phyloP scores from a whole-genome alignment of 2,113 vertebrate species.

The Enhydra lutris region DNA sequence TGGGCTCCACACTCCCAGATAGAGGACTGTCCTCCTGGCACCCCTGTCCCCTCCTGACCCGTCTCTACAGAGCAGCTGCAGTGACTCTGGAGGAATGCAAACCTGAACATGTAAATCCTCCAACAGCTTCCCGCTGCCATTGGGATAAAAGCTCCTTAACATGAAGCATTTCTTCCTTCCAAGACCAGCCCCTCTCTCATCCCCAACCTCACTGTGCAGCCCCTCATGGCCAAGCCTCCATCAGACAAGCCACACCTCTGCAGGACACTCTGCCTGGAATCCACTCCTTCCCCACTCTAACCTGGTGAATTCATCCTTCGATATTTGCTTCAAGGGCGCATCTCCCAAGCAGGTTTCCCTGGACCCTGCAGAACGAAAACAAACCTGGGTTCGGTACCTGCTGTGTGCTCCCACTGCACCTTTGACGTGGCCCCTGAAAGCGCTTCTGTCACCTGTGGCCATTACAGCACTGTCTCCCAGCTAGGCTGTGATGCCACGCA shows the following conservation, averaged over 20 bases:
- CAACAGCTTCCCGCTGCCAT: not conserved
- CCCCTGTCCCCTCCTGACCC: not conserved
- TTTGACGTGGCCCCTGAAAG: not conserved
- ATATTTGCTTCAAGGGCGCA: not conserved
- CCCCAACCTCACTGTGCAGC: not conserved
- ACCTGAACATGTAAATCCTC: not conserved
- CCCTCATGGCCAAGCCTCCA: not conserved
- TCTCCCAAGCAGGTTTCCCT: not conserved
- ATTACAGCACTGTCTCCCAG: not conserved
- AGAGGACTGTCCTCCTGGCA: not conserved
- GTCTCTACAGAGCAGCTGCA: not conserved
- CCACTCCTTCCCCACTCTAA: not conserved
- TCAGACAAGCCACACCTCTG: not conserved
- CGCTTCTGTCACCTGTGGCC: not conserved
- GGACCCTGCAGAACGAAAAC: not conserved
- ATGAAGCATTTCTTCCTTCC: not conserved
- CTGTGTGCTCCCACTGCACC: not conserved
- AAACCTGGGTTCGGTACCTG: not conserved
- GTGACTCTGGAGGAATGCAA: not conserved
- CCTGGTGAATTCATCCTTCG: not conserved
- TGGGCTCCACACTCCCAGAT: not conserved
- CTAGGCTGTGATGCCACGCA: rapidly evolving
- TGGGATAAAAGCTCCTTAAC: not conserved
- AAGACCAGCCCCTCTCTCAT: not conserved
- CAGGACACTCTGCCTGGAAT: not conserved